phyloP scores from a whole-genome alignment of 2,888 invertebrate genomes.

The Miltochrista miniata region DNA sequence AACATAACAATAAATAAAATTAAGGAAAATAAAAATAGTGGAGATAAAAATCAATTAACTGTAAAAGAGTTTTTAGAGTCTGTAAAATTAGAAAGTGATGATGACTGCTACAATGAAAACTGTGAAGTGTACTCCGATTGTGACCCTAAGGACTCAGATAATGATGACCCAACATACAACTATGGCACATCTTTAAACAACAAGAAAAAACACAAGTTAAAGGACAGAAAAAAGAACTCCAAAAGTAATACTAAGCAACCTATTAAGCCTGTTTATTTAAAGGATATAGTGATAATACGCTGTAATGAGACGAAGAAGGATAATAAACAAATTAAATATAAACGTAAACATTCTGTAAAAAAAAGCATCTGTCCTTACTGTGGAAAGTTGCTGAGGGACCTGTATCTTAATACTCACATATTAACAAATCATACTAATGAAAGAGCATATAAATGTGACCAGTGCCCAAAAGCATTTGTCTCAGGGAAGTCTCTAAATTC shows the following conservation, averaged over 20 bases:
- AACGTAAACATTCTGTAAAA: conserved; percentile 7
- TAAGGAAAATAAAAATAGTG: conserved; percentile 11
- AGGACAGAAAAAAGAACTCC: conserved; percentile 18
- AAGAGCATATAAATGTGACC: conserved; percentile 53
- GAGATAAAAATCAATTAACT: conserved; percentile 36
- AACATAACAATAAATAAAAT: conserved; percentile 47
- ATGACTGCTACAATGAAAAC: conserved; percentile 40
- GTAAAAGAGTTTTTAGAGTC: conserved; percentile 52
- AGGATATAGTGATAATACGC: conserved; percentile 43
- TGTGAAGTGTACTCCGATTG: conserved; percentile 21
- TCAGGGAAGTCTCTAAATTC: neutral
- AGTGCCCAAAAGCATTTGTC: conserved; percentile 49
- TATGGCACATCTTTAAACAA: neutral
- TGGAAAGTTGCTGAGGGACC: conserved; percentile 47
- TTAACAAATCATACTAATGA: conserved; percentile 51
- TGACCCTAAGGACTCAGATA: conserved; percentile 14
- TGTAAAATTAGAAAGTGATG: conserved; percentile 45
- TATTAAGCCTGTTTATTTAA: conserved; percentile 53
- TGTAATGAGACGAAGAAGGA: conserved; percentile 7
- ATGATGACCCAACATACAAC: conserved; percentile 17
- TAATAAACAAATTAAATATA: neutral
- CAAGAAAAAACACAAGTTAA: conserved; percentile 11
- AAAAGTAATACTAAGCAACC: conserved; percentile 13
- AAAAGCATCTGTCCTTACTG: conserved; percentile 56
- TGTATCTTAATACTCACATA: conserved; percentile 46